These are phyloP conservation scores for Teleopsis dalmanni DNA, from an alignment of 1,140 invertebrate species.

Conservation along the genomic window DNA sequence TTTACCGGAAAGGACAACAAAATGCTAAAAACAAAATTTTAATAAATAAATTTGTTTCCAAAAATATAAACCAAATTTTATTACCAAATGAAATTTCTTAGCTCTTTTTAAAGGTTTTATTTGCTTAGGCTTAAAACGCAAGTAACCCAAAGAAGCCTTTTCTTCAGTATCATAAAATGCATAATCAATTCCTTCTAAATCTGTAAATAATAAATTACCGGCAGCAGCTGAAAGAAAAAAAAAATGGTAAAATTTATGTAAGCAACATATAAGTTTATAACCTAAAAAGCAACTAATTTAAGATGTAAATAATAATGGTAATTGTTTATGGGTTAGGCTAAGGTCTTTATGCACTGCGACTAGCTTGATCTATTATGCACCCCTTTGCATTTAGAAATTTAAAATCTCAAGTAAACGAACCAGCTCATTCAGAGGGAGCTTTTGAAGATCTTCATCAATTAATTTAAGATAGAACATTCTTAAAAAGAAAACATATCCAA, in stretches of 20 bases:
- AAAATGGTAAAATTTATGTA: no score
- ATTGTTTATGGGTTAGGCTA: no score
- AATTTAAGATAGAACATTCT: no score
- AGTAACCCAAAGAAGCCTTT: slow-evolving; percentile 19
- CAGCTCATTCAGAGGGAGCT: no score
- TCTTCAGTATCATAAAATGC: slow-evolving; percentile 24
- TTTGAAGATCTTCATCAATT: no score
- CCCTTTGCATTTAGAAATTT: no score
- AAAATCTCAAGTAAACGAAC: no score
- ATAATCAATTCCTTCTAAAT: slow-evolving; percentile 25
- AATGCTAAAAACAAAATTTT: slow-evolving; percentile 16
- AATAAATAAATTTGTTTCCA: neutral
- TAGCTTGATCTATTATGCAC: no score
- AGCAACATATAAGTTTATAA: neutral
- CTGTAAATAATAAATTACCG: slow-evolving; percentile 14
- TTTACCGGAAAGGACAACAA: slow-evolving; percentile 20
- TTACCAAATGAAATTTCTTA: slow-evolving; percentile 18
- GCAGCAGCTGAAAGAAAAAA: slow-evolving; percentile 12
- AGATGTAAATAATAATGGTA: no score
- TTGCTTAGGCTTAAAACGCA: slow-evolving; percentile 26
- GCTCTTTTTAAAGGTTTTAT: slow-evolving; percentile 12
- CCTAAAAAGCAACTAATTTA: neutral
- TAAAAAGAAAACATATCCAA: no score
- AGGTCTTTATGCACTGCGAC: no score
- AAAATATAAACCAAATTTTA: neutral